Conservation (phyloP, 2,113 vertebrate genomes). For the Pao palembangensis region DNA sequence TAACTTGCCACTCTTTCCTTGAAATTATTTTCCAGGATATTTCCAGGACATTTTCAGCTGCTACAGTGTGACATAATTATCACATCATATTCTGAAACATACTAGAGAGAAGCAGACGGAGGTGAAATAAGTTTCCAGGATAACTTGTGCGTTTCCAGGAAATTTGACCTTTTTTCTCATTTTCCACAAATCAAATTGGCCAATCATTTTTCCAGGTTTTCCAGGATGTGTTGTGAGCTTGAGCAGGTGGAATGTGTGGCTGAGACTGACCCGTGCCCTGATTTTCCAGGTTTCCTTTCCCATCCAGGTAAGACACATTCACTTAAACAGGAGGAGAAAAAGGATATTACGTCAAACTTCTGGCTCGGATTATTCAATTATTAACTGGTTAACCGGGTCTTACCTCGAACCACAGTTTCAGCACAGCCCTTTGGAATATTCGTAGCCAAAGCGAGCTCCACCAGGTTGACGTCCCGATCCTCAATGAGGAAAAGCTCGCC, state of each 20-base stretch:
- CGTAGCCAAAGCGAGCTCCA: constrained; percentile 86
- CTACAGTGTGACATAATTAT: too few relatives aligned
- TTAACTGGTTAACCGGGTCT: background rate
- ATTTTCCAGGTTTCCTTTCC: constrained; percentile 87
- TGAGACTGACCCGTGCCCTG: constrained; percentile 80
- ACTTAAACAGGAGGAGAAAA: constrained; percentile 65
- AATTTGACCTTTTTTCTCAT: too few relatives aligned
- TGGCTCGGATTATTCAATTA: background rate
- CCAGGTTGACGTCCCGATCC: constrained; percentile 87
- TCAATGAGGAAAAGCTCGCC: constrained; percentile 87
- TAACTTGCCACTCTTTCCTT: too few relatives aligned
- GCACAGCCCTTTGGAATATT: constrained; percentile 89
- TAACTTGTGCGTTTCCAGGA: too few relatives aligned
- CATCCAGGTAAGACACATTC: constrained; percentile 87
- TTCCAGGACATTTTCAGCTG: too few relatives aligned
- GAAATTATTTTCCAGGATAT: too few relatives aligned
- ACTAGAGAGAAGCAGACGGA: too few relatives aligned
- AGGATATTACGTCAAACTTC: background rate
- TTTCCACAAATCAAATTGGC: too few relatives aligned
- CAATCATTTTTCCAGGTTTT: too few relatives aligned
- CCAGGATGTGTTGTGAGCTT: too few relatives aligned
- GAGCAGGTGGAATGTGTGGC: background rate
- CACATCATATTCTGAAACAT: too few relatives aligned
- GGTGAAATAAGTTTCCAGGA: too few relatives aligned
- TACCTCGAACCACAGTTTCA: constrained; percentile 85